These are phyloP conservation scores for Cantharis nigra DNA, from an alignment of 2,888 invertebrate genomes.

Conservation along the genomic window DNA sequence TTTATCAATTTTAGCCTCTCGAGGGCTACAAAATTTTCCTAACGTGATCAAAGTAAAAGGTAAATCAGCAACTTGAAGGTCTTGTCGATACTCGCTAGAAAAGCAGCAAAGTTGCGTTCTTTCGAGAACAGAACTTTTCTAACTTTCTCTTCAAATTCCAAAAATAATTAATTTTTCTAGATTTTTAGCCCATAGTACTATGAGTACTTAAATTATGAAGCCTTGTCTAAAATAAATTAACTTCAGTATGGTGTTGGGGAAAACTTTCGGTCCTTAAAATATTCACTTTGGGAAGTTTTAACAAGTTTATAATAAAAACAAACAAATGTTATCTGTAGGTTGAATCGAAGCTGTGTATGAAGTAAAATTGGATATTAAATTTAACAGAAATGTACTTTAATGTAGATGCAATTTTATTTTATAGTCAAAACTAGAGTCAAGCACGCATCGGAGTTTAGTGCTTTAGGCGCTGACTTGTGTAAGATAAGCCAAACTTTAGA, in stretches of 20 bases:
- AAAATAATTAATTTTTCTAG: neutral
- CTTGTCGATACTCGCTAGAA: neutral
- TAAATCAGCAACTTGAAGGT: neutral
- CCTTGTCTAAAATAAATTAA: neutral
- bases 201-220: neutral
- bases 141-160: neutral
- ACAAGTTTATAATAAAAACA: neutral
- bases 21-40: neutral
- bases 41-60: neutral
- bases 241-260: neutral
- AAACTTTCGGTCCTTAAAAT: neutral
- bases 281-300: neutral
- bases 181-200: neutral
- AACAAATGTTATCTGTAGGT: neutral
- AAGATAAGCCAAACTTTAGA: constrained; percentile 1
- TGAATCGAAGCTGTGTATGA: neutral
- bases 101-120: neutral
- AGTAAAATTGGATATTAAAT: neutral
- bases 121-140: neutral
- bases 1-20: too few species aligned
- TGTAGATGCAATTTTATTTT: constrained; percentile 3
- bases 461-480: constrained; percentile 3
- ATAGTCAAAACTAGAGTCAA: neutral
- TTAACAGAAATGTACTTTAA: neutral
- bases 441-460: constrained; percentile 3